These are phyloP conservation scores for Sylvietta virens DNA, from an alignment of 2,113 vertebrate species.

Conservation along the genomic window DNA sequence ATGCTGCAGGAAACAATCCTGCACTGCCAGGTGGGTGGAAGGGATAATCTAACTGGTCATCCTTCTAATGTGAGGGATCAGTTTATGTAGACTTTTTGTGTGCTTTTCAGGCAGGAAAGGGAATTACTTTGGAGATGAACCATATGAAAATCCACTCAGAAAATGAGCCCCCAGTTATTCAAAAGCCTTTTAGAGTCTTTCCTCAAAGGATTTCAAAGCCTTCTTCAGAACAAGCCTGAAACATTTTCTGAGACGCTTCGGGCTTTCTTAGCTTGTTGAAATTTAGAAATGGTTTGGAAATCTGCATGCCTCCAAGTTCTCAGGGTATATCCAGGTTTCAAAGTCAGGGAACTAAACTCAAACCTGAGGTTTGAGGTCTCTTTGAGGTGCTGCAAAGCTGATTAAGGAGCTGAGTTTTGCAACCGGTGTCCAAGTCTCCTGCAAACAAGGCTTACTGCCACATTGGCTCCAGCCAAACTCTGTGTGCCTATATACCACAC, in stretches of 20 bases:
- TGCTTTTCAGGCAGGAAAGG: not conserved
- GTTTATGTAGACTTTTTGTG: not conserved
- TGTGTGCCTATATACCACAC: not conserved
- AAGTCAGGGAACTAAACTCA: not conserved
- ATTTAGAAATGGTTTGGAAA: not conserved
- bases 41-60: not conserved
- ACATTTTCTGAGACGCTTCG: not conserved
- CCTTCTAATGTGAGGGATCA: not conserved
- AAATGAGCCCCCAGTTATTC: accelerated
- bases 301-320: not conserved
- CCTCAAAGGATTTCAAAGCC: not conserved
- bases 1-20: not conserved
- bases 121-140: not conserved
- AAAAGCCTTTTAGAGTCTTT: not conserved
- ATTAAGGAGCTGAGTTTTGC: not conserved
- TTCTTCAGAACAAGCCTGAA: not conserved
- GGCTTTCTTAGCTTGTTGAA: not conserved
- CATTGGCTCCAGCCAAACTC: not conserved
- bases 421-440: not conserved
- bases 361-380: not conserved
- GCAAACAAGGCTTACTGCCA: not conserved
- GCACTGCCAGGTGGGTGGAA: not conserved
- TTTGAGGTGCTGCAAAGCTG: not conserved
- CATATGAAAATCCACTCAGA: not conserved
- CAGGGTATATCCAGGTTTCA: not conserved